Base-by-base conservation (phyloP, 2,888 invertebrate genomes). In the Heteromyza rotundicornis region DNA sequence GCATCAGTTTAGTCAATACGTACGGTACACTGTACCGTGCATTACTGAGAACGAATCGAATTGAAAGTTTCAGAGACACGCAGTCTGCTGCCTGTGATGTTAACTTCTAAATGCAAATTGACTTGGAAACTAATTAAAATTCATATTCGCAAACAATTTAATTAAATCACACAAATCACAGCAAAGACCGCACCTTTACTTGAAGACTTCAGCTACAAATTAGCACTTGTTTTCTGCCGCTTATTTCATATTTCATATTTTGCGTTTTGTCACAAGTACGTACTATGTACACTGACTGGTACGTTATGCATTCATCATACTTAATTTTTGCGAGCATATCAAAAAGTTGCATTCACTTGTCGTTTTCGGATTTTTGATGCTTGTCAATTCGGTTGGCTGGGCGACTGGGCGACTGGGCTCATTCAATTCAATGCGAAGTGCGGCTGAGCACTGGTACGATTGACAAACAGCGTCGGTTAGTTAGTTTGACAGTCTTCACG, bases 21-120 rank as follows among this genome's bases (percentile, higher is more conserved):
- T n/a, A n/a, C n/a, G n/a, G n/a, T n/a, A n/a, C n/a, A n/a, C n/a
- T n/a, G n/a, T n/a, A n/a, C n/a, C n/a, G n/a, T n/a, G n/a, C n/a
- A n/a, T n/a, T n/a, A n/a, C n/a, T n/a, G n/a, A n/a, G n/a, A n/a
- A n/a, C n/a, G n/a, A n/a, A n/a, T n/a, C n/a, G n/a, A n/a, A n/a
- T n/a, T n/a, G n/a, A n/a, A n/a, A n/a, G 24, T 27, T 24, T 14
- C 75, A 73, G 73, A 75, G 73, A 71, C 73, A 75, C 66, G 73
- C 73, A 75, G 73, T 73, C 73, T 73, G 22, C 44, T n/a, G 44
- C n/a, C 14, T 44, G 47, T 14, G 20, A 2, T 51, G 14, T 51
- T 14, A 51, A 49, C n/a, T 17, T n/a, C n/a, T 27, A 51, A 51
- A 12, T 27, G 5, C 23, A 24, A 51, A 24, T 47, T 17, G 47